Conservation (phyloP, 2,888 invertebrate species). For the Pristionchus arcanus region DNA sequence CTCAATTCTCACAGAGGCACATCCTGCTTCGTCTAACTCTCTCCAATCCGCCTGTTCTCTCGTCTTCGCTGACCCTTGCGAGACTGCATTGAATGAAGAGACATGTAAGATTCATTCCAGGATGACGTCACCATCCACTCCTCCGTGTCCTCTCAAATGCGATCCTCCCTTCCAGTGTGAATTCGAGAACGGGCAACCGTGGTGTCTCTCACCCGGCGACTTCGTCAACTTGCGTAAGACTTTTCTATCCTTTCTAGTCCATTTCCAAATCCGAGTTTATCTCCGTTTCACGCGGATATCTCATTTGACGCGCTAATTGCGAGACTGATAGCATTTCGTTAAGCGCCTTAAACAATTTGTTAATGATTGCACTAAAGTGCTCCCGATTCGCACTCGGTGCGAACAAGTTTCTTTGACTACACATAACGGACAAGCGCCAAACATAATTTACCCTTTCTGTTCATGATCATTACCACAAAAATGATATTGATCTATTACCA, state of each 20-base stretch:
- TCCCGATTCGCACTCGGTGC: too few species aligned
- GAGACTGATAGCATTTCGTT: too few species aligned
- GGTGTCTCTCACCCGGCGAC: slow-evolving; percentile 24
- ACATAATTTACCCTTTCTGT: too few species aligned
- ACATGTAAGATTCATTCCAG: neutral
- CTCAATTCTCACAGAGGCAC: neutral
- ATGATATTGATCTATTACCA: too few species aligned
- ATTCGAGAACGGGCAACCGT: neutral
- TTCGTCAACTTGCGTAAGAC: slow-evolving; percentile 25
- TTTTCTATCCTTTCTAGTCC: neutral
- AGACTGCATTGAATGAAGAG: neutral
- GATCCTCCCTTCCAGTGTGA: slow-evolving; percentile 26
- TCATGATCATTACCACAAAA: too few species aligned
- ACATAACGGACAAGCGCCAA: too few species aligned
- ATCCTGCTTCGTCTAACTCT: neutral
- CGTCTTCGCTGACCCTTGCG: neutral
- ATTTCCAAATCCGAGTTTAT: neutral
- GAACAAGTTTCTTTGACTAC: too few species aligned
- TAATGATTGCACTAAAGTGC: too few species aligned
- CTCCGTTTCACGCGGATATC: neutral
- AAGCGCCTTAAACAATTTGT: too few species aligned
- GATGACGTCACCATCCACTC: slow-evolving; percentile 22
- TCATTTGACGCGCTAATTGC: too few species aligned
- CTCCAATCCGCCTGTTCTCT: neutral
- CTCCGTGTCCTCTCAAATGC: slow-evolving; percentile 40